Evolutionary conservation across 1,140 invertebrate species (phyloP).

Genomic region (Orius laevigatus): DNA sequence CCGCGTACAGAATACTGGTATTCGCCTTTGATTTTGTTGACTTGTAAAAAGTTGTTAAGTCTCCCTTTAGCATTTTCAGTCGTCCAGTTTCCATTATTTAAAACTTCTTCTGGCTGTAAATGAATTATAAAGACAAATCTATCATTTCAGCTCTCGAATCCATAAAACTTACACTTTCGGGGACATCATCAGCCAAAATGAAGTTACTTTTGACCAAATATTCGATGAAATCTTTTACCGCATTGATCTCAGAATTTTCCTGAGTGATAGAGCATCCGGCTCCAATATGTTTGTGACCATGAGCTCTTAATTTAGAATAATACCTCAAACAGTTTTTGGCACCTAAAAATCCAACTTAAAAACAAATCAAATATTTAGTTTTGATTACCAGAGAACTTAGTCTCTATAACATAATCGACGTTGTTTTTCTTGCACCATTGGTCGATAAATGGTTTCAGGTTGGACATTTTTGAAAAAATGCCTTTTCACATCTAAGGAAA

Average conservation of each 20-base stretch:
- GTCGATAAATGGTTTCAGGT: too few relatives aligned
- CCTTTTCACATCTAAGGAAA: too few relatives aligned
- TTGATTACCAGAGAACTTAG: too few relatives aligned
- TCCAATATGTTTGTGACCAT: not conserved
- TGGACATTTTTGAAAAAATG: too few relatives aligned
- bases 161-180: not conserved
- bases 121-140: not conserved
- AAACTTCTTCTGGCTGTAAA: not conserved
- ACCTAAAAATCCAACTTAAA: too few relatives aligned
- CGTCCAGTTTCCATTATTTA: not conserved
- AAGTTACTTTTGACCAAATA: not conserved
- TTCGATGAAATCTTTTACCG: not conserved
- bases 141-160: too few relatives aligned
- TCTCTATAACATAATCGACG: too few relatives aligned
- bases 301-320: too few relatives aligned
- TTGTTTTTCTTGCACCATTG: too few relatives aligned
- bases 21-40: not conserved
- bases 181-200: not conserved
- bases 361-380: too few relatives aligned
- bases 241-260: slow-evolving; percentile 2
- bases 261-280: not conserved
- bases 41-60: not conserved
- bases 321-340: too few relatives aligned
- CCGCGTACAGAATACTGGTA: not conserved
- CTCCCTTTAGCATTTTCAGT: not conserved